phyloP scores from a whole-genome alignment of 2,888 invertebrate genomes.

The Pterostichus madidus region DNA sequence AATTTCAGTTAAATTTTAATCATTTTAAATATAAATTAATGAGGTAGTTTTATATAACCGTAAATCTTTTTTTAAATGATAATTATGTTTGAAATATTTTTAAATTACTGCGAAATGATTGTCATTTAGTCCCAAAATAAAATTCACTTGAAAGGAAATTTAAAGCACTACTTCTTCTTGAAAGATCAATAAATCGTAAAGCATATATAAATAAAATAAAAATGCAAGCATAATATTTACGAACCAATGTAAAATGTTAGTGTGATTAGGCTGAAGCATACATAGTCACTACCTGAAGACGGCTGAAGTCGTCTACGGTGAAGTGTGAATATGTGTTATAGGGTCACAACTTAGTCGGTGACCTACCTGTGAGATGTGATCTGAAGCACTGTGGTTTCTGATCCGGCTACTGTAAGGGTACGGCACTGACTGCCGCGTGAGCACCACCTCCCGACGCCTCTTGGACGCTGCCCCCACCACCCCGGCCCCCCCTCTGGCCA shows the following conservation, averaged over 20 bases:
- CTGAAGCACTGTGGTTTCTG: constrained; percentile 65
- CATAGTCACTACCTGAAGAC: too few relatives aligned
- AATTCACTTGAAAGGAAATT: neutral
- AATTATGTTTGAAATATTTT: too few relatives aligned
- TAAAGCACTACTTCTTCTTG: too few relatives aligned
- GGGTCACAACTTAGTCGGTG: neutral
- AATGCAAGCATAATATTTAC: neutral
- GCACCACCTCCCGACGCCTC: constrained; percentile 72
- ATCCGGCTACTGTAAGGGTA: constrained; percentile 75
- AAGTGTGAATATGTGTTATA: neutral
- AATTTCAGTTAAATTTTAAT: too few relatives aligned
- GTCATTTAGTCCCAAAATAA: neutral
- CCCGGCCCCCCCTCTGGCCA: constrained; percentile 70
- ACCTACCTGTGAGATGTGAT: constrained; percentile 61
- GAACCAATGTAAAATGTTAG: neutral
- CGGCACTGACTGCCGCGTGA: constrained; percentile 76
- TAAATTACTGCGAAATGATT: too few relatives aligned
- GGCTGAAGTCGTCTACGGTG: too few relatives aligned
- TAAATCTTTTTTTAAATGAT: too few relatives aligned
- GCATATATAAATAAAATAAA: too few relatives aligned
- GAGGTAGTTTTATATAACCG: too few relatives aligned
- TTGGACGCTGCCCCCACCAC: constrained; percentile 61
- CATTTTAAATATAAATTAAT: too few relatives aligned
- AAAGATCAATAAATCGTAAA: too few relatives aligned
- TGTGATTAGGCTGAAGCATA: neutral